A percentile compares a stretch with the other conserved stretches of the same genome.
Conservation (phyloP, 2,797 vertebrate genomes). For the Alfaro cultratus region DNA sequence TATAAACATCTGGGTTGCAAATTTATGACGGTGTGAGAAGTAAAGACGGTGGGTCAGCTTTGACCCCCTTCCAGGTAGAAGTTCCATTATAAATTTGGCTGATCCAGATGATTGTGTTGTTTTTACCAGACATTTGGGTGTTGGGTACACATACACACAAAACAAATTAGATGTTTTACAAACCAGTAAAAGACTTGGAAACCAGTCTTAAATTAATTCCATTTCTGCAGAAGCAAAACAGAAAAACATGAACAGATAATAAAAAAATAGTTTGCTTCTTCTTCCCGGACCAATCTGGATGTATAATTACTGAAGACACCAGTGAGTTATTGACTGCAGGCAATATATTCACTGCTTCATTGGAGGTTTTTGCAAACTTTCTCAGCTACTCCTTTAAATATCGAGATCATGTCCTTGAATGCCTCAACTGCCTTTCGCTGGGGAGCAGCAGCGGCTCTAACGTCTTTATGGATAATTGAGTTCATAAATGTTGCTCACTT, state of each 20-base stretch:
- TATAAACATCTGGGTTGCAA: background rate
- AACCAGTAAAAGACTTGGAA: background rate
- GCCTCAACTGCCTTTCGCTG: background rate
- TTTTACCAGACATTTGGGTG: background rate
- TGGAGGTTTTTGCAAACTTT: background rate
- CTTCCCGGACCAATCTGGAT: background rate
- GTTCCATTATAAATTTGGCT: background rate
- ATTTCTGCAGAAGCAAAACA: background rate
- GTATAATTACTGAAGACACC: background rate
- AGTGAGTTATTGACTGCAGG: background rate
- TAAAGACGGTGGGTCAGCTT: no score
- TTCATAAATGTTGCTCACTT: no score
- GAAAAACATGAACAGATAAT: background rate
- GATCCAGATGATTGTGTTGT: background rate
- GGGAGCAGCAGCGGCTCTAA: background rate
- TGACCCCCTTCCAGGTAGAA: no score
- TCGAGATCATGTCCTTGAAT: no score
- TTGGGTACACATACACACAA: background rate
- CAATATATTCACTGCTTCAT: background rate
- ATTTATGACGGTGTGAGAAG: no score
- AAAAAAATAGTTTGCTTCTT: background rate
- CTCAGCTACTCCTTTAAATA: background rate
- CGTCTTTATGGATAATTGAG: no score
- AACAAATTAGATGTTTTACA: background rate
- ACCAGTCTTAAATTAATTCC: background rate